Evolutionary conservation across 1,140 invertebrate genomes (phyloP), one percentile per base, ranked within the genome.

Genomic region (Zaprionus taronus): DNA sequence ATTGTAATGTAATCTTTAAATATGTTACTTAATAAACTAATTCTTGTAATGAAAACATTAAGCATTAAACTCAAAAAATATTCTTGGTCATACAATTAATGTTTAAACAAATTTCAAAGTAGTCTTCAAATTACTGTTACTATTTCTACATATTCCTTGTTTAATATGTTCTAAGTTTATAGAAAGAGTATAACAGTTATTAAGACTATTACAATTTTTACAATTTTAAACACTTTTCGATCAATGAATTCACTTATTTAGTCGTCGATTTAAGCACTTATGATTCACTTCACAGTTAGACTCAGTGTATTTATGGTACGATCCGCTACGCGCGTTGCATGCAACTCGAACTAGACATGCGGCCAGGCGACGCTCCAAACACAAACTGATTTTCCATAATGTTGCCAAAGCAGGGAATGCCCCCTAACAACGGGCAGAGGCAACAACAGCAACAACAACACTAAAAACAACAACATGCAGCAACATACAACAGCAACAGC

Each of bases 401-500:
- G 87, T 80, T 83, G 83, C 81, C 83, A 82, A 81, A 68, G 66
- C 80, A 83, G 77, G 86, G 80, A 84, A 81, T 85, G 81, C 81
- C 80, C 80, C 86, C 74, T 91, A 78, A 91, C 87, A 81, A 91
- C 87, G 58, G 64, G 22, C 56, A 75, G 58, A 69, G 72, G 44
- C 69, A 80, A 68, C 58, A 69, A 64, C 65, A 83, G 44, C 69
- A 80, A 68, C 58, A 69, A 64, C 65, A 83, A 58, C 61, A 72
- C 41, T 64, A 81, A 58, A 60, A 78, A 68, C 68, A 81, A 58
- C 64, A 78, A 68, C 49, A 44, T 26, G 24, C 83, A 91, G 87
- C 87, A 91, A 91, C 87, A 91, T 91, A 91, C 87, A 91, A 31
- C 83, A 91, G 87, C 87, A 91, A 91, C 87, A 91, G 87, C 72